Base-by-base conservation (phyloP, 2,888 invertebrate species). In the Heliconius aoede region DNA sequence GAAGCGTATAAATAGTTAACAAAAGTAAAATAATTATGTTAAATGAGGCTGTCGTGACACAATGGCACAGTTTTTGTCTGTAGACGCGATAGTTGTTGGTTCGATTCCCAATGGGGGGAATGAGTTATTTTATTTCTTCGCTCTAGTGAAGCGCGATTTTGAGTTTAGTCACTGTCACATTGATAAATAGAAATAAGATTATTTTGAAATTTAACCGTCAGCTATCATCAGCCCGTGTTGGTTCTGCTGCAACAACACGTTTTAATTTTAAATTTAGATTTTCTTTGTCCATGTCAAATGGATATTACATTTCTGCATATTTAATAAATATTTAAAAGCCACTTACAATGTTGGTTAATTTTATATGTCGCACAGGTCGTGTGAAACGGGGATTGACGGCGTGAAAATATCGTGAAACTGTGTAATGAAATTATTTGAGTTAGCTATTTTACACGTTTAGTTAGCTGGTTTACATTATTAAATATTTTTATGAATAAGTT, bases 331-430 rank as follows among this genome's bases (percentile, higher is more conserved):
- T 24, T 26, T 4, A 13, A 36, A 60, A 61, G 36, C 24, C n/a
- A 69, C 30, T 61, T 26, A 60, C 60, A 46, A 46, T 46, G 7
- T 36, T 1, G 18, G 36, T 18, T 21, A 5, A 18, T 60, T 60
- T 72, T 24, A 60, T 60, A 60, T 72, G 72, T 60, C 71, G n/a
- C n/a, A 71, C 30, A 71, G 71, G 71, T 71, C 58, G 60, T 36
- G 36, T 36, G 3, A 36, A n/a, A n/a, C n/a, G 58, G 55, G 30
- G 32, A 5, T 71, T n/a, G 24, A 26, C 55, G 32, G 61, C 58
- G 36, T 61, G 24, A 60, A 72, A 72, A 60, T 72, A 72, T 72
- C 13, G 32, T 62, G 61, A 21, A 58, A 72, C 36, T 72, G 58
- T 24, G 32, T 71, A 58, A 72, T 60, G 21, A 51, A 30, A 60